Conservation (phyloP, 1,140 invertebrate species). For the Neelides sp. region DNA sequence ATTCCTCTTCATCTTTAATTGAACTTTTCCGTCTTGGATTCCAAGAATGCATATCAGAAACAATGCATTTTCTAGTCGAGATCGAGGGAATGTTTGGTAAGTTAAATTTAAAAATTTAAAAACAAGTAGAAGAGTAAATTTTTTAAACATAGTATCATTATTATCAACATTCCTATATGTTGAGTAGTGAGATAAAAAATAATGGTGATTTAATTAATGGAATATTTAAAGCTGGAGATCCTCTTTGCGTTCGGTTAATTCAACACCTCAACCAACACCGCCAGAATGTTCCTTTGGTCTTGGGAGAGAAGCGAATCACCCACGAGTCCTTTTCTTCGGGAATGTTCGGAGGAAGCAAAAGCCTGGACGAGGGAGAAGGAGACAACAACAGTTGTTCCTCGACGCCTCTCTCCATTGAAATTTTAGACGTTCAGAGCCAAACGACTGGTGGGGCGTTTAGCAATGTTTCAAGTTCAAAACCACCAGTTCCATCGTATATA, state of each 20-base stretch:
- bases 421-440: constrained; percentile 10
- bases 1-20: not conserved
- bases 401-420: constrained; percentile 23
- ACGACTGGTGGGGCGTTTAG: not conserved
- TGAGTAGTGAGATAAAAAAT: too few relatives aligned
- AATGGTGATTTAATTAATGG: too few relatives aligned
- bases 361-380: constrained; percentile 20
- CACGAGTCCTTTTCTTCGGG: constrained; percentile 19
- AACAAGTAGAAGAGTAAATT: too few relatives aligned
- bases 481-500: constrained; percentile 25
- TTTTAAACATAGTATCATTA: too few relatives aligned
- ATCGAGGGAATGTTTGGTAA: constrained; percentile 62
- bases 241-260: constrained; percentile 64
- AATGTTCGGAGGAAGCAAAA: constrained; percentile 16
- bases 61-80: constrained; percentile 76
- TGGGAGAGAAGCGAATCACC: constrained; percentile 15
- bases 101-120: too few relatives aligned
- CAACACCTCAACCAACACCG: constrained; percentile 72
- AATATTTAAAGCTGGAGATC: constrained; percentile 64
- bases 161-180: too few relatives aligned
- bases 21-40: constrained; percentile 64
- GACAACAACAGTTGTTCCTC: constrained; percentile 30
- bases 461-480: constrained; percentile 4
- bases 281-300: constrained; percentile 31
- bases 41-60: constrained; percentile 78